Conservation (phyloP, 2,113 vertebrate genomes). For the Silurus glanis region DNA sequence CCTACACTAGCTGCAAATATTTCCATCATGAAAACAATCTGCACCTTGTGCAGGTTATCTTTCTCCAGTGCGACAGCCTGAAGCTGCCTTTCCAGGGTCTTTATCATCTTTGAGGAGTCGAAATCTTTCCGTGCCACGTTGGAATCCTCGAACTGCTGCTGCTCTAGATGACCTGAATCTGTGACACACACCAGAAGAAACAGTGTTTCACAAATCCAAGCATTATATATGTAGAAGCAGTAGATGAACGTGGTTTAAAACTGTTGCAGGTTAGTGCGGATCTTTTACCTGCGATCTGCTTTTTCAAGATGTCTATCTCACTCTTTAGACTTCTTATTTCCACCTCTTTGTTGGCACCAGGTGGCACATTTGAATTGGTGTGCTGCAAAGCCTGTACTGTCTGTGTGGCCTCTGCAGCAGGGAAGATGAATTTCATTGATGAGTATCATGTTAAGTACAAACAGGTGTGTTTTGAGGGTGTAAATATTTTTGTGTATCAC, state of each 20-base stretch:
- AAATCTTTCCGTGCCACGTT: constrained; percentile 79
- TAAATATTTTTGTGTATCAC: no score
- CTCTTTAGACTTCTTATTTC: constrained; percentile 94
- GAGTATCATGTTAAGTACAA: not conserved
- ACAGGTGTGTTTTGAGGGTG: no score
- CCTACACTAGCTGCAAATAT: not conserved
- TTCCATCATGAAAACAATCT: not conserved
- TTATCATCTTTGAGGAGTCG: constrained; percentile 88
- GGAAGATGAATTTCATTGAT: not conserved
- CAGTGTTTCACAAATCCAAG: not conserved
- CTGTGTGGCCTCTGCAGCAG: constrained; percentile 84
- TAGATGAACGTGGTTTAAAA: not conserved
- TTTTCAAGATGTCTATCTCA: constrained; percentile 92
- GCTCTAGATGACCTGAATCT: constrained; percentile 88
- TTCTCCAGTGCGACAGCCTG: constrained; percentile 83
- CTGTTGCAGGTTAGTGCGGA: not conserved
- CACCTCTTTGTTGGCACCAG: constrained; percentile 82
- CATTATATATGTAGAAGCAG: not conserved
- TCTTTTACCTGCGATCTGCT: constrained; percentile 86
- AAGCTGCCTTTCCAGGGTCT: constrained; percentile 88
- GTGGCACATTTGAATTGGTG: constrained; percentile 76
- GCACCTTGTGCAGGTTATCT: constrained; percentile 92
- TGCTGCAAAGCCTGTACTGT: constrained; percentile 91
- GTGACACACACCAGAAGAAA: constrained; percentile 26
- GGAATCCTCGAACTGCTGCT: constrained; percentile 85